A percentile compares a stretch with the other conserved stretches of the same genome.
These are phyloP conservation scores for Anas platyrhynchos DNA, from an alignment of 2,113 vertebrate species.

Conservation along the genomic window DNA sequence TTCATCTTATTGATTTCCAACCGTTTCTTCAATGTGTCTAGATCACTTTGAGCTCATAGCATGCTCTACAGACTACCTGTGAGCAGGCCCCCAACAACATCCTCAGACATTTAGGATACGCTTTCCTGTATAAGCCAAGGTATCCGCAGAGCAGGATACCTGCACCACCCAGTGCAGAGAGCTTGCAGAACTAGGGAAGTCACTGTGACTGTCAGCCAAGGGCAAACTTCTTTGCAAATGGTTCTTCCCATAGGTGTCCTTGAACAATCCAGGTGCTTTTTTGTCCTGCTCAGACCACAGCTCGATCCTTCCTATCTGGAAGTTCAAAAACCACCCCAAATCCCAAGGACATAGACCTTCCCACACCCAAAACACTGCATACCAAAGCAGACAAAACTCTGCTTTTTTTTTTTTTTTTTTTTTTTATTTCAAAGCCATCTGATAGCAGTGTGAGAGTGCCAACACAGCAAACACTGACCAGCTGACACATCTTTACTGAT, in stretches of 20 bases:
- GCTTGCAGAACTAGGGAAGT: neutral
- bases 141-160: neutral
- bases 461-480: conserved; percentile 30
- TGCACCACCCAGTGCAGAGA: neutral
- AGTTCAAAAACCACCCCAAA: neutral
- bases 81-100: neutral
- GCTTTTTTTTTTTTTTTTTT: neutral
- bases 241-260: neutral
- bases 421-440: neutral
- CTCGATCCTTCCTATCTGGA: neutral
- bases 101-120: neutral
- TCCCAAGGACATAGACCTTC: fast-evolving
- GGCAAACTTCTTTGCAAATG: neutral
- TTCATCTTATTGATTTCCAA: conserved; percentile 27
- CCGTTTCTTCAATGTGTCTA: neutral
- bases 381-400: neutral
- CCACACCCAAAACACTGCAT: neutral
- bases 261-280: neutral
- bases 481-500: conserved; percentile 33
- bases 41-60: neutral
- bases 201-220: neutral
- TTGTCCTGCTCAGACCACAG: neutral
- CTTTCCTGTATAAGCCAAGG: neutral
- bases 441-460: neutral
- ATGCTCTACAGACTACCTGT: neutral